phyloP scores from a whole-genome alignment of 1,140 invertebrate species.

The Aphelenchoides avenae region DNA sequence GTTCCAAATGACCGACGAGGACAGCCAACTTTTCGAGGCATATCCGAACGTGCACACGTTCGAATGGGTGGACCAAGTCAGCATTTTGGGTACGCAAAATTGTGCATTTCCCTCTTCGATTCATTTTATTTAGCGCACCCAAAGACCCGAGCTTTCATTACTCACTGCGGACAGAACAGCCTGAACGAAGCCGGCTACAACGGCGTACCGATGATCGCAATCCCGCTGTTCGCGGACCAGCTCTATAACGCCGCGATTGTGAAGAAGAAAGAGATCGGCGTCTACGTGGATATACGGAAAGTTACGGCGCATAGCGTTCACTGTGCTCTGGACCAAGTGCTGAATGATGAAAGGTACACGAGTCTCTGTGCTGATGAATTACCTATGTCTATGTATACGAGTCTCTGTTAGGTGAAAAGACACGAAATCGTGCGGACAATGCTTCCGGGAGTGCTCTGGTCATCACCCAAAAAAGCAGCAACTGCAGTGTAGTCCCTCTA shows the following conservation, averaged over 20 bases:
- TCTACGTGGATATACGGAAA: constrained; percentile 20
- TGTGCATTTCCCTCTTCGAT: background rate
- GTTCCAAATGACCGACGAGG: constrained; percentile 9
- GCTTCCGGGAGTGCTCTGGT: too few species aligned
- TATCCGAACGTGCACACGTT: constrained; percentile 32
- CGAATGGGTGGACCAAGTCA: constrained; percentile 16
- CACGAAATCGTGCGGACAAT: too few species aligned
- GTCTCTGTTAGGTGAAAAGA: too few species aligned
- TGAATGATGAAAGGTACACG: constrained; percentile 26
- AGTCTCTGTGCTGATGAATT: too few species aligned
- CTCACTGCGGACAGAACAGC: constrained; percentile 51
- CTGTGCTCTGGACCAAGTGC: constrained; percentile 10
- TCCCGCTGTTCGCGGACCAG: constrained; percentile 56
- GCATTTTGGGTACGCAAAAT: constrained; percentile 22
- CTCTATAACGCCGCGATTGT: constrained; percentile 36
- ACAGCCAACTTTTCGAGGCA: too few species aligned
- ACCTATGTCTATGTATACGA: too few species aligned
- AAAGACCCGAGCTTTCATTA: constrained; percentile 43
- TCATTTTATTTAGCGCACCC: constrained; percentile 24
- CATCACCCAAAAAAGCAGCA: too few species aligned
- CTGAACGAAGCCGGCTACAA: constrained; percentile 38
- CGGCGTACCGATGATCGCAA: constrained; percentile 46
- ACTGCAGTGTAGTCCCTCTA: too few species aligned
- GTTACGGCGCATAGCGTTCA: constrained; percentile 17
- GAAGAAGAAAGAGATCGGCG: constrained; percentile 19